Conservation (phyloP, 2,888 invertebrate species). For the Proisotoma minuta region DNA sequence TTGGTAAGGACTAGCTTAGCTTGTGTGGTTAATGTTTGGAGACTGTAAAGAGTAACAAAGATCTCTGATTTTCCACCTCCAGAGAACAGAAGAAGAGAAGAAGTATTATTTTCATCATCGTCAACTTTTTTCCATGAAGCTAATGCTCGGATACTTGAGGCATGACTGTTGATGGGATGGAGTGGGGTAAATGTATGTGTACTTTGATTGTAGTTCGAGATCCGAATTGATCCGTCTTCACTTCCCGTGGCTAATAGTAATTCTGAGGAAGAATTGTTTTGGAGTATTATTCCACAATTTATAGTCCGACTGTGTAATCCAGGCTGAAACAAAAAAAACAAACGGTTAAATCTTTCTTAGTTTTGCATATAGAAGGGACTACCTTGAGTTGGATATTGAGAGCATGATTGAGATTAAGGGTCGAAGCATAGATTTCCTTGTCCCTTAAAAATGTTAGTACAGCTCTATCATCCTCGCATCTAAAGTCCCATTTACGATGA, state of each 20-base stretch:
- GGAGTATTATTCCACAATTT: constrained; percentile 24
- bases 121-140: constrained; percentile 5
- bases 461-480: constrained; percentile 12
- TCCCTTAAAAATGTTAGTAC: constrained; percentile 30
- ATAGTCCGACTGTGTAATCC: constrained; percentile 34
- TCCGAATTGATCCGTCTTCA: constrained; percentile 33
- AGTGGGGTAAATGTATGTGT: constrained; percentile 10
- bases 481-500: constrained; percentile 34
- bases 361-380: neutral
- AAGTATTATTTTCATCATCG: neutral
- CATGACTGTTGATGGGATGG: constrained; percentile 30
- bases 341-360: neutral
- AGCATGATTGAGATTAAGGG: neutral
- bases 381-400: constrained; percentile 20
- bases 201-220: constrained; percentile 24
- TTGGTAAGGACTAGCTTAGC: too few relatives aligned
- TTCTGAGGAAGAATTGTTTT: neutral
- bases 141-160: constrained; percentile 26
- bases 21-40: too few relatives aligned
- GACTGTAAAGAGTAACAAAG: constrained; percentile 22
- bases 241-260: constrained; percentile 25
- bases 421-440: constrained; percentile 21
- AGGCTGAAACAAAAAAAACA: constrained; percentile 18
- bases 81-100: constrained; percentile 20
- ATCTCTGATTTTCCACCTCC: constrained; percentile 35